Evolutionary conservation across 2,113 vertebrate species (phyloP).

Genomic region (Cyprinus carpio): DNA sequence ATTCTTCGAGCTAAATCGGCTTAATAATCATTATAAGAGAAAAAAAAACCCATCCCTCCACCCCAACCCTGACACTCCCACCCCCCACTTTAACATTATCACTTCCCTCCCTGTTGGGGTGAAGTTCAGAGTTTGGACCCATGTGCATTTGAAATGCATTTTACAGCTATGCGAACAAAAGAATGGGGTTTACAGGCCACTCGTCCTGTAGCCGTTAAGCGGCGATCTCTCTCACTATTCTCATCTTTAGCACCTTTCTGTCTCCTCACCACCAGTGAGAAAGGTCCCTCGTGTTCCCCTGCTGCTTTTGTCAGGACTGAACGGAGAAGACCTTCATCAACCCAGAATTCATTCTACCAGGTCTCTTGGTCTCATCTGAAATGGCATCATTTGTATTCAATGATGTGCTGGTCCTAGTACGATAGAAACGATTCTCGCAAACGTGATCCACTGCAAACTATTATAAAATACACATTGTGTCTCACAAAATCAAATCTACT

Average conservation of each 20-base stretch:
- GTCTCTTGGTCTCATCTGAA: constrained; percentile 47
- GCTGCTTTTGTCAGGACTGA: background rate
- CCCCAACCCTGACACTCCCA: constrained; percentile 13
- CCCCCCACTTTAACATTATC: constrained; percentile 12
- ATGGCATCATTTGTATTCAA: constrained; percentile 35
- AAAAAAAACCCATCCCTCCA: background rate
- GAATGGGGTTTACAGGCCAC: constrained; percentile 27
- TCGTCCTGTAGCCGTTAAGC: constrained; percentile 5
- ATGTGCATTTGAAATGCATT: constrained; percentile 23
- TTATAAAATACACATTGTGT: constrained; percentile 45
- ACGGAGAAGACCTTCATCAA: constrained; percentile 44
- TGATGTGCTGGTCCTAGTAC: constrained; percentile 33
- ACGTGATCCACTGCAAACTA: constrained; percentile 52
- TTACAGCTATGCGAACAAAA: constrained; percentile 38
- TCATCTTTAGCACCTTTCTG: constrained; percentile 28
- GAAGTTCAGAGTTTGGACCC: constrained; percentile 52
- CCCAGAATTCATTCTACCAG: constrained; percentile 35
- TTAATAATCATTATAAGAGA: constrained; percentile 24
- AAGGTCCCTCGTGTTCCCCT: constrained; percentile 14
- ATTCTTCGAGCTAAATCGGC: constrained; percentile 24
- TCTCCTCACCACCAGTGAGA: constrained; percentile 1
- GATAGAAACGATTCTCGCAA: constrained; percentile 27
- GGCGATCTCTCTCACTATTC: background rate
- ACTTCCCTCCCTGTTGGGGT: constrained; percentile 53
- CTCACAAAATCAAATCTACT: constrained; percentile 14